These are phyloP conservation scores for Pogonomyrmex californicus DNA, from an alignment of 1,140 invertebrate genomes.

Conservation along the genomic window DNA sequence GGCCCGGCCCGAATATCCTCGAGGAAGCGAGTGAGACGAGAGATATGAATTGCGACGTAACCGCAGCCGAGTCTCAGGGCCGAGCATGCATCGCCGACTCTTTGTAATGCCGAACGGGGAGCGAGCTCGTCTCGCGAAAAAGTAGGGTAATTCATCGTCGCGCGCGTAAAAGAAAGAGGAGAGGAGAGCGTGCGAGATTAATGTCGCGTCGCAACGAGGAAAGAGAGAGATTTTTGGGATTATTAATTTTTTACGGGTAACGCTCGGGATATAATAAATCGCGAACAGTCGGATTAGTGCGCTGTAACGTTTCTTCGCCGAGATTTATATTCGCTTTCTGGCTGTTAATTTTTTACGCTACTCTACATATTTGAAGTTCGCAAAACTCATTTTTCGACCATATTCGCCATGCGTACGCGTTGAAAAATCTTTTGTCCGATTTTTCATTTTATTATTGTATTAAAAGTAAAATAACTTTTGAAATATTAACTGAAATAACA, in stretches of 20 bases:
- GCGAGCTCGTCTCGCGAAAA: constrained; percentile 46
- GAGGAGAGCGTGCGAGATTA: constrained; percentile 33
- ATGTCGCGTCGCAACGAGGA: neutral
- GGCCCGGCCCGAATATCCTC: constrained; percentile 37
- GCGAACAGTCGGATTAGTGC: constrained; percentile 43
- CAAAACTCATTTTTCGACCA: neutral
- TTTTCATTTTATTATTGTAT: neutral
- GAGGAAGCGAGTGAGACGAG: constrained; percentile 63
- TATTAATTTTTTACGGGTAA: constrained; percentile 59
- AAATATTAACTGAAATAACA: neutral
- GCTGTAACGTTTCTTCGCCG: constrained; percentile 29
- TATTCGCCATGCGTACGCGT: neutral
- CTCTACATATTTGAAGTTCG: constrained; percentile 17
- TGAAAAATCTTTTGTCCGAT: constrained; percentile 32
- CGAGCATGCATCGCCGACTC: constrained; percentile 36
- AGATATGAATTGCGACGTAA: constrained; percentile 45
- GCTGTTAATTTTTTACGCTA: constrained; percentile 42
- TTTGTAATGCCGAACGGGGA: constrained; percentile 34
- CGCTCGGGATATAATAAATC: constrained; percentile 51
- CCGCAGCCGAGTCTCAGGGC: constrained; percentile 48
- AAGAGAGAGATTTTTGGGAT: constrained; percentile 41
- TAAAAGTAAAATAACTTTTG: constrained; percentile 22
- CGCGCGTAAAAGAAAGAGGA: neutral
- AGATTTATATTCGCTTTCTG: constrained; percentile 47
- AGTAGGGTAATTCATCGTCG: constrained; percentile 46